Base-by-base conservation (phyloP, 2,113 vertebrate species). In the Megalops atlanticus region DNA sequence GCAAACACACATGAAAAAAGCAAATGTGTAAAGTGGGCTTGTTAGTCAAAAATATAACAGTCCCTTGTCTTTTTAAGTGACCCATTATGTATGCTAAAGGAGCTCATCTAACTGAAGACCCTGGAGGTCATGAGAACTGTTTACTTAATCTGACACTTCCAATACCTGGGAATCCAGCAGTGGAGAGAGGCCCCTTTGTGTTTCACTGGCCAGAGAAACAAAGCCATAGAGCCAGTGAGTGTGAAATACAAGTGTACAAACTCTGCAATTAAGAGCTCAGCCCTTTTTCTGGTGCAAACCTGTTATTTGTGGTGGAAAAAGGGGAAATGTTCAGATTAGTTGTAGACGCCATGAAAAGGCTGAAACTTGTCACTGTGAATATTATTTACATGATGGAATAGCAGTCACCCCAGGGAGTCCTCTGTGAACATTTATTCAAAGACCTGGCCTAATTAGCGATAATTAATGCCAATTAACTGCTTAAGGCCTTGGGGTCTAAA, bases 41-140 rank as follows among this genome's bases (percentile, higher is more conserved):
- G 69, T 36, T 14, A 1, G 4, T 36, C 12, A 0, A 38, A 11
- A 72, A 79, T 70, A 47, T 43, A 27, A 43, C 14, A 43, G 39
- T 39, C 10, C 58, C 52, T 24, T 75, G 58, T 71, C 58, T 33
- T 31, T 10, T 76, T 33, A 33, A 41, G 75, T 68, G 58, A 49
- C 68, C 77, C 43, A 69, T 88, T 86, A 82, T 81, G 15, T 80
- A 71, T 36, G 4, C 79, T 45, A n/a, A 15, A 74, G 15, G 24
- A 35, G 33, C 31, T 45, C 33, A n/a, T 49, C 35, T 74, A 58
- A 73, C 31, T 24, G 47, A 6, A 33, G 3, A 54, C 80, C 84
- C 82, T 79, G 84, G 87, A 92, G 92, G 91, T 93, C 92, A 92
- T 93, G 91, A 91, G 92, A 92, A 93, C 89, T 86, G 88, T 90